A percentile compares a stretch with the other conserved stretches of the same genome.
phyloP scores from a whole-genome alignment of 2,797 vertebrate genomes.

The Coracias cyanogaster region DNA sequence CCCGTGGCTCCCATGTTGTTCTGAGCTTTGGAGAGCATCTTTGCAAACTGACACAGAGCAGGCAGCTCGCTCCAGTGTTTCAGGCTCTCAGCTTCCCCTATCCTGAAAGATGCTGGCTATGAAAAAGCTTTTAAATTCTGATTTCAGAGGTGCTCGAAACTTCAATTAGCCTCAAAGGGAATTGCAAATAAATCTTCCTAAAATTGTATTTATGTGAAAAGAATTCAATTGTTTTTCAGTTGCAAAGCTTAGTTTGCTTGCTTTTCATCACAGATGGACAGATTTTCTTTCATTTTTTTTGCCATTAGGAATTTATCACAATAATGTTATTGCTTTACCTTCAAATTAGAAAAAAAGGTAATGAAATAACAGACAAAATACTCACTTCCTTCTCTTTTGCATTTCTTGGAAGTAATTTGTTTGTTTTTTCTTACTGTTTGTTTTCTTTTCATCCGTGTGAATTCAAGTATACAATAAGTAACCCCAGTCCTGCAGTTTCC shows the following conservation, averaged over 20 bases:
- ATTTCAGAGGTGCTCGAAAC: not conserved
- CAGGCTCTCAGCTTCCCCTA: not conserved
- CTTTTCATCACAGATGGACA: not conserved
- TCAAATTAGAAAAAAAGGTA: not conserved
- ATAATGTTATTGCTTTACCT: not conserved
- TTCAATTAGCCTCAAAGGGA: not conserved
- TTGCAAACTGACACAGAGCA: not conserved
- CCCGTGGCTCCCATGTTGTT: fast-evolving
- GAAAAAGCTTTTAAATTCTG: not conserved
- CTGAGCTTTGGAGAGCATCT: not conserved
- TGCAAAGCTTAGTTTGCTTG: not conserved
- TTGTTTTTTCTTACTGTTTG: not conserved
- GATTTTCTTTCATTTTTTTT: not conserved
- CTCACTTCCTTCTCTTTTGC: not conserved
- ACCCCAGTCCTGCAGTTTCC: not conserved
- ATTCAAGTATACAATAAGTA: not conserved
- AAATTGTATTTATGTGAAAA: not conserved
- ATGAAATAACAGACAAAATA: not conserved
- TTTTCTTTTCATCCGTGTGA: not conserved
- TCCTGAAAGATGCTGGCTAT: not conserved
- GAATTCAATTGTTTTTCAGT: not conserved
- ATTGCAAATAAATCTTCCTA: not conserved
- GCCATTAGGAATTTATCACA: not conserved
- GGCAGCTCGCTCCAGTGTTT: not conserved
- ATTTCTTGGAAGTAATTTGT: not conserved